Conservation (phyloP, 2,113 vertebrate species). For the Scomber scombrus region DNA sequence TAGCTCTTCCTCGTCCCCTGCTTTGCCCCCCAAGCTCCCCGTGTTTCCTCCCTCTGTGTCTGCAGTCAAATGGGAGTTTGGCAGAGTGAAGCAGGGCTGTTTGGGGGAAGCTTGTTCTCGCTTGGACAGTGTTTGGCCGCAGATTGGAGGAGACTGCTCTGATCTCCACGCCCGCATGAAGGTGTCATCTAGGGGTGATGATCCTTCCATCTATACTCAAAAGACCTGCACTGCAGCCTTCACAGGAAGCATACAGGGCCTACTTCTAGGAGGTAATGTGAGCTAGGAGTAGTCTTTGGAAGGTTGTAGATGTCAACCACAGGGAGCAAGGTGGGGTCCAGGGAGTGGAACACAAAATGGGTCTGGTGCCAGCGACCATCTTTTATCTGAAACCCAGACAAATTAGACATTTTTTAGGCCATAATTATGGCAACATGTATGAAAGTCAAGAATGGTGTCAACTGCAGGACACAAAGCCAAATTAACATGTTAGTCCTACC, state of each 20-base stretch:
- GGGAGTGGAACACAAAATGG: conserved; percentile 91
- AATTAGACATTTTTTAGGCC: background rate
- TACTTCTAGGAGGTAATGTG: conserved; percentile 95
- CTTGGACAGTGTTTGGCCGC: conserved; percentile 47
- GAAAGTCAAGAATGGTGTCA: conserved; percentile 9
- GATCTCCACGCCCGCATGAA: conserved; percentile 38
- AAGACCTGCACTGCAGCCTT: conserved; percentile 52
- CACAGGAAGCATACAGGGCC: conserved; percentile 97
- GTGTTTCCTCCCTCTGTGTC: conserved; percentile 67
- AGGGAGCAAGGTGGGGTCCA: conserved; percentile 92
- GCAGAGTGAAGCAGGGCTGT: conserved; percentile 57
- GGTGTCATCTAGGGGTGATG: conserved; percentile 32
- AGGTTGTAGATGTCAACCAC: conserved; percentile 91
- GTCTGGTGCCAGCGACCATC: conserved; percentile 95
- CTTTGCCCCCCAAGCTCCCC: conserved; percentile 36
- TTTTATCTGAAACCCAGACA: conserved; percentile 85
- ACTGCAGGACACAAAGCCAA: background rate
- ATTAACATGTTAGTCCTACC: conserved; percentile 80
- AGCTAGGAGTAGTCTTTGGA: conserved; percentile 87
- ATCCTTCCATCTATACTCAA: conserved; percentile 23
- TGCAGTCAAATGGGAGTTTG: conserved; percentile 82
- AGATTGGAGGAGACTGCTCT: conserved; percentile 47
- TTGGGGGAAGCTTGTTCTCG: conserved; percentile 41
- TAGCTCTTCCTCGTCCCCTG: conserved; percentile 44
- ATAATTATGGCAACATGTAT: background rate